Evolutionary conservation across 1,140 invertebrate species (phyloP).

Genomic region (Rhyzopertha dominica): DNA sequence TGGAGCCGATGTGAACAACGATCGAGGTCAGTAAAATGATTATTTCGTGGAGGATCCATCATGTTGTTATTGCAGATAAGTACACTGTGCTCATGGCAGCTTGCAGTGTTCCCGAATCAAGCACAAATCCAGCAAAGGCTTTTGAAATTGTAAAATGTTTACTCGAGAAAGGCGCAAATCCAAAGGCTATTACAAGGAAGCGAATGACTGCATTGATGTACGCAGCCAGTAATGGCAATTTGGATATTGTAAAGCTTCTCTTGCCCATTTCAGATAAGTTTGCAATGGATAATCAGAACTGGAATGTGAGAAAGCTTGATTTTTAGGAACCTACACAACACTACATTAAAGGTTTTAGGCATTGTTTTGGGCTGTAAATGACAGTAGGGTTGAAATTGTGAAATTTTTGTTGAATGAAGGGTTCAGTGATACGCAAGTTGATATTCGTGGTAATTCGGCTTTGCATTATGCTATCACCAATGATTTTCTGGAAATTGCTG

Average conservation of each 20-base stretch:
- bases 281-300: constrained; percentile 47
- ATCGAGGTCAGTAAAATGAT: constrained; percentile 21
- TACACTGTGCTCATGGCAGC: constrained; percentile 33
- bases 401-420: constrained; percentile 44
- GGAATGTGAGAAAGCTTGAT: constrained; percentile 37
- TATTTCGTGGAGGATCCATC: constrained; percentile 8
- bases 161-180: constrained; percentile 35
- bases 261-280: constrained; percentile 42
- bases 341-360: constrained; percentile 26
- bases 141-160: constrained; percentile 26
- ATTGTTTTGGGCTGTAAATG: constrained; percentile 50
- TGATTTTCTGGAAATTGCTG: constrained; percentile 43
- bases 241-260: constrained; percentile 41
- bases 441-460: constrained; percentile 46
- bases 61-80: constrained; percentile 25
- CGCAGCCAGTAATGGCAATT: constrained; percentile 46
- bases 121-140: constrained; percentile 23
- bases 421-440: constrained; percentile 38
- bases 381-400: constrained; percentile 44
- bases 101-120: constrained; percentile 30
- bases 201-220: constrained; percentile 49
- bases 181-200: constrained; percentile 44
- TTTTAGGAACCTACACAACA: constrained; percentile 3
- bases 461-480: constrained; percentile 45
- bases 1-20: constrained; percentile 32